Base-by-base conservation (phyloP, 2,888 invertebrate species). In the Drosophila recens region DNA sequence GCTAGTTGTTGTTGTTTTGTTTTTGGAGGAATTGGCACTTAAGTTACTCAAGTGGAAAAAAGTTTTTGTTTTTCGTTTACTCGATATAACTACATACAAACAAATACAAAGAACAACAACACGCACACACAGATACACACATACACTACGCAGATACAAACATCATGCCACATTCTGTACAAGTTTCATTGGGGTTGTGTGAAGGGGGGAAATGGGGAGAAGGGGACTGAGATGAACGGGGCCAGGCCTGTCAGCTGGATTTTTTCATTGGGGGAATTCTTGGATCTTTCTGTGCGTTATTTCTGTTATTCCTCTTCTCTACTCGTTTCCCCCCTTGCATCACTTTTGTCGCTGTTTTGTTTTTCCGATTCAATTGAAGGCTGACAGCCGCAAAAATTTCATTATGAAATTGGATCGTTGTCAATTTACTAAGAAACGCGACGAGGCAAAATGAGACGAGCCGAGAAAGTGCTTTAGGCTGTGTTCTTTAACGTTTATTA, bases 341-440 rank as follows among this genome's bases (percentile, higher is more conserved):
- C 64, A 67, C 63, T 59, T 67, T 71, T 71, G 78, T 71, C 67
- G 66, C 74, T 77, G 73, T 74, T 75, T 72, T 71, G 72, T 75
- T 85, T 82, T 74, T 75, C 82, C 81, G 72, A 84, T 80, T 75
- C 82, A 80, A 83, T 87, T 85, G 83, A 84, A 87, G 79, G 82
- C 80, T 82, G 85, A 82, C 87, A 87, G 83, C 80, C 67, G 72
- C 76, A 78, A 81, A 89, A 91, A 90, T 90, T 91, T 91, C 90
- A 92, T 91, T 91, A 91, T 90, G 90, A 92, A 91, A 91, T 92
- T 91, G 91, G 92, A 92, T 91, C 90, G 90, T 90, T 89, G 90
- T 91, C 91, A 92, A 91, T 91, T 87, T 86, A 86, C 78, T 63
- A 83, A 83, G 52, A 34, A 61, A 42, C 33, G 36, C n/a, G 40